Percentiles rank a stretch among this genome's conserved stretches.
phyloP scores from a whole-genome alignment of 2,888 invertebrate species.

The Tillus elongatus region DNA sequence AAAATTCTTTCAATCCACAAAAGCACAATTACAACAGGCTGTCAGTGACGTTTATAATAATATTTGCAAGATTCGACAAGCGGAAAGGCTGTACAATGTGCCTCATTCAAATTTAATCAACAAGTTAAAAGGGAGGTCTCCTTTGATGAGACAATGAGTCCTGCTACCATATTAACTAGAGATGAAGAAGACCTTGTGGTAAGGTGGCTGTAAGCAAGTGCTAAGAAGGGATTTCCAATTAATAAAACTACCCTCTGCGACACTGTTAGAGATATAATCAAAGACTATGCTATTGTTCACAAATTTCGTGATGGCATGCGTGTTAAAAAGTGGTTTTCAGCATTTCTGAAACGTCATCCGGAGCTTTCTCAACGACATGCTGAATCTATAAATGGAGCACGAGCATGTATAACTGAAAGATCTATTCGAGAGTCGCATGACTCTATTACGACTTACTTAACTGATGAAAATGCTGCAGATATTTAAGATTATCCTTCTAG shows the following conservation, averaged over 20 bases:
- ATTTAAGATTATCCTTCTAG: conserved; percentile 17
- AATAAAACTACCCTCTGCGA: conserved; percentile 17
- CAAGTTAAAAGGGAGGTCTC: too few species aligned
- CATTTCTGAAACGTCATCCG: conserved; percentile 17
- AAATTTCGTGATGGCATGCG: conserved; percentile 17
- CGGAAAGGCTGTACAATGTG: too few species aligned
- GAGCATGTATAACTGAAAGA: conserved; percentile 14
- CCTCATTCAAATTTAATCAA: too few species aligned
- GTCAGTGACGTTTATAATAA: too few species aligned
- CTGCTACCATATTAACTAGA: too few species aligned
- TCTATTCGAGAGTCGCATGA: conserved; percentile 16
- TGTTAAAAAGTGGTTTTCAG: conserved; percentile 17
- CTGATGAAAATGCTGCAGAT: conserved; percentile 14
- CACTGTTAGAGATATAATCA: conserved; percentile 19
- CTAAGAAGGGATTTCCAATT: conserved; percentile 18
- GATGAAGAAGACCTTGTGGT: too few species aligned
- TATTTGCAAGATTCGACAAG: too few species aligned
- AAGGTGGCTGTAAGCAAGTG: too few species aligned
- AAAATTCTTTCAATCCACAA: too few species aligned
- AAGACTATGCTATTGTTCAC: conserved; percentile 15
- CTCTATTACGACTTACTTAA: conserved; percentile 12
- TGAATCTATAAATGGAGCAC: conserved; percentile 15
- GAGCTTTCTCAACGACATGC: conserved; percentile 15
- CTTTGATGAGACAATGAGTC: too few species aligned
- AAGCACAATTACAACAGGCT: too few species aligned